Evolutionary conservation across 2,797 vertebrate species (phyloP), one percentile per base, ranked within the genome.

Genomic region (Leptodactylus fallax): DNA sequence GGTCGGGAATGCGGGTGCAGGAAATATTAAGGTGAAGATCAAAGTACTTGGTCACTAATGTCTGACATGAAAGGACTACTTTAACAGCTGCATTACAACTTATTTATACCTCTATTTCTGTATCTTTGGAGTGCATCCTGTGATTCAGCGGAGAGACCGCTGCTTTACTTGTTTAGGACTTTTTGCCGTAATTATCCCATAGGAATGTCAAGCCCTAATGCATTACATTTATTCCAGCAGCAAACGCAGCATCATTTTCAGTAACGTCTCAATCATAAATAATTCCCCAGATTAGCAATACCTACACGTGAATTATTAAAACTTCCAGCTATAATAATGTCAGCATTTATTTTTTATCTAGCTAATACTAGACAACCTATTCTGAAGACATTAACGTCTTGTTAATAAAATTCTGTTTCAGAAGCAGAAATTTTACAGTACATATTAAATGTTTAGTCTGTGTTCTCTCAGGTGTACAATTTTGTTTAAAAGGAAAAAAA

Each of bases 291-390:
- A 60, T 77, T 85, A 63, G 83, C 10, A 77, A 78, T 85, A 85
- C 83, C 83, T 78, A 19, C 58, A 85, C 23, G 83, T 85, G 72
- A 85, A 85, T 85, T 85, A 85, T 85, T 85, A 78, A 85, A 85
- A 85, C 21, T 23, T 60, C n/a, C 83, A 85, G 45, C 58, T 77
- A 85, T 77, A 25, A 65, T 53, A 85, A 77, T 77, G 56, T 63
- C 56, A 45, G 74, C 27, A 14, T 74, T 45, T 83, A 69, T 71
- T 76, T 84, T 84, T 36, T 16, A 74, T 17, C 21, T n/a, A 78
- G 45, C 72, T 53, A 27, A 25, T 53, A 63, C 23, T 36, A 53
- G 60, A 77, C 14, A 76, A 45, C 36, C 1, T 4, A 12, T 60
- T 77, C 17, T 61, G 25, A 76, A 77, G 51, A 76, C 36, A 85